Evolutionary conservation across 1,140 invertebrate genomes (phyloP), one percentile per base, ranked within the genome.

Genomic region (Drosophila santomea): DNA sequence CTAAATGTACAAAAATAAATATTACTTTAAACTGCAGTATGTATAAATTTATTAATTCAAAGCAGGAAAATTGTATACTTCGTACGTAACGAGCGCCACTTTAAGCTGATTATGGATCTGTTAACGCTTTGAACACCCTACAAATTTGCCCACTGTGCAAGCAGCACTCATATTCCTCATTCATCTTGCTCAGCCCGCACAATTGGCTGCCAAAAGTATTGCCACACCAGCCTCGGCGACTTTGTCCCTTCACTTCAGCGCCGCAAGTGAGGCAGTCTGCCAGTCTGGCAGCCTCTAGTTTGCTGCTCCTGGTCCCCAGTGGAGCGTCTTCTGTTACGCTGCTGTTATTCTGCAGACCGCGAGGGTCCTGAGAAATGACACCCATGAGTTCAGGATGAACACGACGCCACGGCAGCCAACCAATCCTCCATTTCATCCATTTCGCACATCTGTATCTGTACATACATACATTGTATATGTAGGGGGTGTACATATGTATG

Each of bases 191-290:
- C 57, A 73, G 43, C 47, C 71, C 55, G 69, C 48, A 66, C 64
- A 74, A 74, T 55, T 74, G 57, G 58, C 69, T 48, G 71, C 44
- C 69, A 61, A 51, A 73, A 73, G 73, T 73, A 73, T 61, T 51
- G 71, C 72, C 63, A 52, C 73, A 77, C 56, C 74, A 68, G 38
- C 45, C 44, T n/a, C 59, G 59, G 12, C 23, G 36, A 32, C 63
- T 43, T 39, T 52, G 54, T 69, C 43, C 62, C 51, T 76, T 57
- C 50, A 44, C 55, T 75, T 56, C 7, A 54, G 47, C 50, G 35
- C 63, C 14, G 38, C 14, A 59, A 83, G 75, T 88, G 71, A 75
- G 72, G 74, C 79, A 88, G 82, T 88, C 82, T 75, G 72, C 64
- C 79, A 88, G 82, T 88, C 82, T 75, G 73, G 73, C 61, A 75